Evolutionary conservation across 2,113 vertebrate genomes (phyloP).

Genomic region (Larimichthys crocea): DNA sequence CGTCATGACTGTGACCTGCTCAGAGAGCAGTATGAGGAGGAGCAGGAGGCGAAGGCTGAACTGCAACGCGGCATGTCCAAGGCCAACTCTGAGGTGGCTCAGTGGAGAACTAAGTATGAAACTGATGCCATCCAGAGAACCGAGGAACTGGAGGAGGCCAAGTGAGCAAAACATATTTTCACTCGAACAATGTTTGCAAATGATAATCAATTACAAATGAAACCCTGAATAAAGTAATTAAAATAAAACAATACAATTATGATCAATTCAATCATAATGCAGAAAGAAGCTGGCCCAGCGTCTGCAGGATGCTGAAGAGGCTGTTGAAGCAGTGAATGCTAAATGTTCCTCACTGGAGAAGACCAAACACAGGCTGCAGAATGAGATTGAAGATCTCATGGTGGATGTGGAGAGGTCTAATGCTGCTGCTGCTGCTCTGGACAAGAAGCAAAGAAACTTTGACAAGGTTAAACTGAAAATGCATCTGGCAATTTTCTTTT

Average conservation of each 20-base stretch:
- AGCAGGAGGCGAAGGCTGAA: constrained; percentile 87
- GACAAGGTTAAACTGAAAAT: constrained; percentile 80
- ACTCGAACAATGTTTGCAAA: constrained; percentile 74
- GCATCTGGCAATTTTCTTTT: neutral
- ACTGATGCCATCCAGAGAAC: constrained; percentile 94
- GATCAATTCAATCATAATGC: no score
- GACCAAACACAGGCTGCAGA: constrained; percentile 93
- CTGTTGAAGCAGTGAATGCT: constrained; percentile 89
- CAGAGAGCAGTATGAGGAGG: constrained; percentile 89
- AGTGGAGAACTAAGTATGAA: constrained; percentile 95
- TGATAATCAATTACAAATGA: no score
- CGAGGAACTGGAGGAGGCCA: constrained; percentile 93
- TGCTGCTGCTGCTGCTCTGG: constrained; percentile 86
- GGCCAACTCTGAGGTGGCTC: constrained; percentile 89
- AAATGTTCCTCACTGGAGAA: constrained; percentile 94
- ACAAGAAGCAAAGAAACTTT: constrained; percentile 95
- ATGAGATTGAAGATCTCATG: constrained; percentile 94
- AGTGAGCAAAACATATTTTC: constrained; percentile 73
- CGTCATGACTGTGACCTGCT: constrained; percentile 88
- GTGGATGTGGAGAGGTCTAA: constrained; percentile 89
- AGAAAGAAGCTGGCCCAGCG: constrained; percentile 54
- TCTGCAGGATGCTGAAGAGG: constrained; percentile 90
- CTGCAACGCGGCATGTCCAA: constrained; percentile 87
- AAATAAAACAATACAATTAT: no score
- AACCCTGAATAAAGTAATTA: no score